These are phyloP conservation scores for Austrofundulus limnaeus DNA, from an alignment of 2,113 vertebrate species.

Conservation along the genomic window DNA sequence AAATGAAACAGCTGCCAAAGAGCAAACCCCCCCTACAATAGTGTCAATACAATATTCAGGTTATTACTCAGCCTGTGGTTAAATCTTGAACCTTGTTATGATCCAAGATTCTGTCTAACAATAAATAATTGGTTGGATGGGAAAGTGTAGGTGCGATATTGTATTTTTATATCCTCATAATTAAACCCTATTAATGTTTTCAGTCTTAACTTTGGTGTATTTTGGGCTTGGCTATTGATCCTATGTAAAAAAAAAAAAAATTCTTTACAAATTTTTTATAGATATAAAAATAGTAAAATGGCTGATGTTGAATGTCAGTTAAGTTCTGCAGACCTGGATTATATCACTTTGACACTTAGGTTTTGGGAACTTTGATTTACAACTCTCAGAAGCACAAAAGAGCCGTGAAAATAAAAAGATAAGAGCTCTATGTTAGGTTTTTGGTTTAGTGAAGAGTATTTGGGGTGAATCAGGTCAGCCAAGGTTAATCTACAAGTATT, in stretches of 20 bases:
- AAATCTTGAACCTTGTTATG: constrained; percentile 29
- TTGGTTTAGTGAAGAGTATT: constrained; percentile 35
- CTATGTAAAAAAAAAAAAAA: no score
- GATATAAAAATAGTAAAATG: background rate
- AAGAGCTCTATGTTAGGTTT: constrained; percentile 43
- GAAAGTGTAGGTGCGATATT: constrained; percentile 6
- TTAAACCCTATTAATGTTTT: background rate
- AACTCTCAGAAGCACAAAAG: constrained; percentile 25
- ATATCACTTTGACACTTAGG: background rate
- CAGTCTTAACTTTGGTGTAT: background rate
- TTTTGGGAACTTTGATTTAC: constrained; percentile 4
- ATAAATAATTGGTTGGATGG: constrained; percentile 37
- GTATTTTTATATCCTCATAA: constrained; percentile 6
- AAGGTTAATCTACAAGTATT: constrained; percentile 75
- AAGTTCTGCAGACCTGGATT: background rate
- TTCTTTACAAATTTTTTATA: no score
- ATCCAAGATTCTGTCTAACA: constrained; percentile 23
- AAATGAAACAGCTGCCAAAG: constrained; percentile 57
- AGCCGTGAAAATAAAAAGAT: constrained; percentile 30
- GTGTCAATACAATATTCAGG: constrained; percentile 46
- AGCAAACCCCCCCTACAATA: constrained; percentile 36
- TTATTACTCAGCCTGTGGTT: constrained; percentile 46
- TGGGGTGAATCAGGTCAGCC: constrained; percentile 76
- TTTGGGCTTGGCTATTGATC: background rate
- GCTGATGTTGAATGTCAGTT: background rate